Evolutionary conservation across 2,113 vertebrate species (phyloP), one percentile per base, ranked within the genome.

Genomic region (Pedetes capensis): DNA sequence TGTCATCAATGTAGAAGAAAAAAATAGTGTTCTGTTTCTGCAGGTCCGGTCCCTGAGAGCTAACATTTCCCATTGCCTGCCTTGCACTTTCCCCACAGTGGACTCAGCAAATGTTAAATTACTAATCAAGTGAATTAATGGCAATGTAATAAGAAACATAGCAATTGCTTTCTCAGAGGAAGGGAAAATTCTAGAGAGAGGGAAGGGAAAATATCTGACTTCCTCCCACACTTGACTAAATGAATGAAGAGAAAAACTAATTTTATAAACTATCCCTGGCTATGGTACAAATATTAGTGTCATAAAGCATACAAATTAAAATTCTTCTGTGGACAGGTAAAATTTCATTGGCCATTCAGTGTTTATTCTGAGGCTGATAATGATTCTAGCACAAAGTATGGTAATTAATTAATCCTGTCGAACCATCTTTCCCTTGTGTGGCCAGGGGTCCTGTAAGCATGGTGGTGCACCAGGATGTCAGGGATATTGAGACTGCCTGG

Each of bases 301-400:
- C 68, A 68, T 53, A 79, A 95, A 79, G 47, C 34, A 79, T 57
- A 72, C 68, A 91, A 49, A 95, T 95, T 93, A 94, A 69, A 96
- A 89, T 82, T 76, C 83, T 96, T 64, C 55, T 74, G 4, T 47
- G 74, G 92, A 82, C 37, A 89, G 72, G 89, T 89, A 93, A 93
- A 91, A 87, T 51, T 64, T 47, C 61, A 66, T 78, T 49, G 91
- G 74, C 47, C 55, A 89, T 34, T 69, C 63, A 29, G 37, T 94
- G 63, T 87, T 96, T 79, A 64, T 91, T 91, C 92, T 88, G 49
- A 72, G 61, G 76, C 23, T 68, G 32, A 49, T 61, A 68, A 63
- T n/a, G 13, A 89, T 69, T 96, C 27, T 20, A 79, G 18, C 4
- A 20, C 22, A 66, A n/a, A 64, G 16, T 57, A 69, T 47, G 63